These are phyloP conservation scores for Scaptomyza parva DNA, from an alignment of 2,888 invertebrate genomes.

Conservation along the genomic window DNA sequence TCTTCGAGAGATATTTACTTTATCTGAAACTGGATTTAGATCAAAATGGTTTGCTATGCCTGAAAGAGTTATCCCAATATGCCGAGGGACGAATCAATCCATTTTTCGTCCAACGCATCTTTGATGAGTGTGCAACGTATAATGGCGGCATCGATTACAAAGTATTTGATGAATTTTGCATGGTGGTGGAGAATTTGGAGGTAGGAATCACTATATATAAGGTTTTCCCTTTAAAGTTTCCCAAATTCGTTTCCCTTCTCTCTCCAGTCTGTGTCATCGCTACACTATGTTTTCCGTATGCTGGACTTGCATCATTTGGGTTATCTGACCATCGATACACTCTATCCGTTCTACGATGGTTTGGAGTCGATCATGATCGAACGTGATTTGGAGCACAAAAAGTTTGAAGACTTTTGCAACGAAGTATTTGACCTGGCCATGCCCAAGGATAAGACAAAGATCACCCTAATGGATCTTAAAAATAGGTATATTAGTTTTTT, in stretches of 20 bases:
- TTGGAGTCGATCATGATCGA: not conserved
- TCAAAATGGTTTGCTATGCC: not conserved
- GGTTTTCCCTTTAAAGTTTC: no score
- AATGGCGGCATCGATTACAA: not conserved
- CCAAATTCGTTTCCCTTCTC: not conserved
- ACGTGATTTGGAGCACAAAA: no score
- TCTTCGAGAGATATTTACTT: accelerated
- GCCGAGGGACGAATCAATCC: not conserved
- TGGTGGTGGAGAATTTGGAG: not conserved
- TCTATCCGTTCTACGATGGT: not conserved
- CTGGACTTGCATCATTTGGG: not conserved
- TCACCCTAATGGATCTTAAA: not conserved
- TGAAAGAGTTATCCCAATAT: not conserved
- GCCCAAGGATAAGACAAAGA: not conserved
- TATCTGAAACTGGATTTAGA: not conserved
- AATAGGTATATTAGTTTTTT: not conserved
- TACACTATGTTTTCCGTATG: not conserved
- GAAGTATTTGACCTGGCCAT: not conserved
- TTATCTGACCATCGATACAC: not conserved
- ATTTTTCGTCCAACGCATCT: not conserved
- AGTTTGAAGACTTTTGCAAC: not conserved
- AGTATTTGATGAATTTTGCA: not conserved
- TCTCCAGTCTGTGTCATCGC: not conserved
- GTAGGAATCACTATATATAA: not conserved
- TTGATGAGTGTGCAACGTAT: not conserved